Evolutionary conservation across 2,888 invertebrate species (phyloP), one percentile per base, ranked within the genome.

Genomic region (Phanerotoma sp.): DNA sequence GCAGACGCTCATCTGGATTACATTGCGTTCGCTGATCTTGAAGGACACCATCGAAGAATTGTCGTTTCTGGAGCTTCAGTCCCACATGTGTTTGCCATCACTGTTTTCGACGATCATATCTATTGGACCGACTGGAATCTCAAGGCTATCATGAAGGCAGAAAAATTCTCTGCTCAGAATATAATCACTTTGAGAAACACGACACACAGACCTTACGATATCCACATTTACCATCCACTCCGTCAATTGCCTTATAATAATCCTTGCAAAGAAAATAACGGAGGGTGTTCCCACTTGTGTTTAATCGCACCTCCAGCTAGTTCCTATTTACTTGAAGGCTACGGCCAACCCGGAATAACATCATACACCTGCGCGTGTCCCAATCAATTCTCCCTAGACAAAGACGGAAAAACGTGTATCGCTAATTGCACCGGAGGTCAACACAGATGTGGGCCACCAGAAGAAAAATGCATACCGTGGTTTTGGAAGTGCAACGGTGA

Each of bases 91-190:
- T 99, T 96, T 69, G 96, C 97, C 0, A 80, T 99, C 40, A 88
- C 91, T 9, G 82, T 97, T 0, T 97, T 99, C 74, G 98, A 97
- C 70, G 96, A 97, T 68, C 87, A 83, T 66, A 83, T 93, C 16
- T 99, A 89, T 79, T 99, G 97, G 96, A 94, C 96, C 1, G 99
- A 99, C 75, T 99, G 99, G 98, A 98, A 98, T 75, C 79, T 94
- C 46, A 96, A 96, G 75, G 91, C 91, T 0, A 91, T 99, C 50
- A 86, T 89, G 63, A 85, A 88, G 65, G 96, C 96, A 0, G 89
- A 96, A 70, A 99, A 98, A 77, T 96, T 93, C 76, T 91, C 90
- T 1, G 92, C 92, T 21, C 83, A 84, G 62, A 85, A 90, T 65
- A 79, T 90, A 50, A 84, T 82, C 46, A 79, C 89, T 2, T 79